These are phyloP conservation scores for Eulemur albifrons DNA, from an alignment of 2,797 vertebrate genomes.

Conservation along the genomic window DNA sequence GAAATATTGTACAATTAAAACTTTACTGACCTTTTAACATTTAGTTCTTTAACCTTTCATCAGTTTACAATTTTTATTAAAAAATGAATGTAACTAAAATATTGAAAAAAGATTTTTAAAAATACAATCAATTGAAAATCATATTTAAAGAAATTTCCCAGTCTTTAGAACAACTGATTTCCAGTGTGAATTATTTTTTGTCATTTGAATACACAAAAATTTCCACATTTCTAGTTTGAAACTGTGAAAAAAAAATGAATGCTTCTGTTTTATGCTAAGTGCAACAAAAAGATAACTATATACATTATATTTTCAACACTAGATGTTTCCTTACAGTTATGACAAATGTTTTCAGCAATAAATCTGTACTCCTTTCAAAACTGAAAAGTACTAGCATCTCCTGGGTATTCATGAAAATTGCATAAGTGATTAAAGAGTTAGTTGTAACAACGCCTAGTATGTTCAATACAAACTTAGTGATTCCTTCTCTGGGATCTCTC, in stretches of 20 bases:
- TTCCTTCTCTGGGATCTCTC: constrained; percentile 10
- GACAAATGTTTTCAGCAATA: constrained; percentile 36
- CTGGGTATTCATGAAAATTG: constrained; percentile 26
- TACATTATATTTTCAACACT: neutral
- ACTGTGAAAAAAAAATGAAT: constrained; percentile 28
- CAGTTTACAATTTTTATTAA: constrained; percentile 2
- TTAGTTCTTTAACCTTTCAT: neutral
- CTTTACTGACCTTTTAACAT: neutral
- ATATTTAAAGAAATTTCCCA: constrained; percentile 7
- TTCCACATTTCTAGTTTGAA: neutral
- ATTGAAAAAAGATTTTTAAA: neutral
- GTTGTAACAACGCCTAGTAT: constrained; percentile 11
- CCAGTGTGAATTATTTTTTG: neutral
- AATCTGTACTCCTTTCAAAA: constrained; percentile 15
- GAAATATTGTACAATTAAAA: neutral
- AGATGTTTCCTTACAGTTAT: neutral
- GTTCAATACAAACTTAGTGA: neutral
- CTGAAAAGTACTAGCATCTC: neutral
- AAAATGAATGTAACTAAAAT: neutral
- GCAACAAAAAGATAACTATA: constrained; percentile 35
- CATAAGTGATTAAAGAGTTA: constrained; percentile 42
- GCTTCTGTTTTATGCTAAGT: neutral
- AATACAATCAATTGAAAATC: neutral
- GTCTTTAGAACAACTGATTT: neutral
- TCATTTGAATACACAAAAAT: neutral